Evolutionary conservation across 2,888 invertebrate genomes (phyloP).

Genomic region (Azorinus chamasolen): DNA sequence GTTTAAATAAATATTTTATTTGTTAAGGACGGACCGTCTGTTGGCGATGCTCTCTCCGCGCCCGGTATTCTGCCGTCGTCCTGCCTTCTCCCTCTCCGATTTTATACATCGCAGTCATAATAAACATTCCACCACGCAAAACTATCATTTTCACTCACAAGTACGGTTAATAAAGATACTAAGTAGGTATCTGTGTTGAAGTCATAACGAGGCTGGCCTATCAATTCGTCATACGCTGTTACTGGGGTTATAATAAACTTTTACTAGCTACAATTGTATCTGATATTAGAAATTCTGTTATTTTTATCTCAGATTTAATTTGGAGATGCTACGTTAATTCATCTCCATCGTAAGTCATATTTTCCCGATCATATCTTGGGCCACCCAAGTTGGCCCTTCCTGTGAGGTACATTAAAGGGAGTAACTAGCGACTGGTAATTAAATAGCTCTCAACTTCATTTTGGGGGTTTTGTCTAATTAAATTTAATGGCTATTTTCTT

Average conservation of each 20-base stretch:
- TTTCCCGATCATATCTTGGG: conserved; percentile 63
- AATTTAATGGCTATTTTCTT: conserved; percentile 7
- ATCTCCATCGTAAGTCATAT: conserved; percentile 66
- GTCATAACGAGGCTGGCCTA: conserved; percentile 1
- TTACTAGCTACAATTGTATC: conserved; percentile 55
- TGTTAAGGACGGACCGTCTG: conserved; percentile 4
- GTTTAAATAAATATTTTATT: conserved; percentile 44
- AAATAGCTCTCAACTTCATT: conserved; percentile 8
- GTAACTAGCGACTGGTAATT: conserved; percentile 2
- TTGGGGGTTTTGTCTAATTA: conserved; percentile 5
- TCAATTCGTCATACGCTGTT: conserved; percentile 21
- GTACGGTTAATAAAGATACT: too few species aligned
- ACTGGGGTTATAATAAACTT: conserved; percentile 35
- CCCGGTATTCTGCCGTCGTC: background rate
- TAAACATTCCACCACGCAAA: background rate
- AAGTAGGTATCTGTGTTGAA: too few species aligned
- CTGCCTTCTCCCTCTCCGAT: too few species aligned
- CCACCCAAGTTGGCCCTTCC: conserved; percentile 59
- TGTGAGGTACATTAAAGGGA: conserved; percentile 13
- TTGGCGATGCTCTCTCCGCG: conserved; percentile 4
- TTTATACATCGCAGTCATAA: background rate
- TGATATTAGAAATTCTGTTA: conserved; percentile 59
- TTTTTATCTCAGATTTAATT: conserved; percentile 67
- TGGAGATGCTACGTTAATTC: conserved; percentile 64
- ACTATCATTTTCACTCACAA: background rate